Conservation (phyloP, 2,113 vertebrate genomes). For the Ictalurus furcatus region DNA sequence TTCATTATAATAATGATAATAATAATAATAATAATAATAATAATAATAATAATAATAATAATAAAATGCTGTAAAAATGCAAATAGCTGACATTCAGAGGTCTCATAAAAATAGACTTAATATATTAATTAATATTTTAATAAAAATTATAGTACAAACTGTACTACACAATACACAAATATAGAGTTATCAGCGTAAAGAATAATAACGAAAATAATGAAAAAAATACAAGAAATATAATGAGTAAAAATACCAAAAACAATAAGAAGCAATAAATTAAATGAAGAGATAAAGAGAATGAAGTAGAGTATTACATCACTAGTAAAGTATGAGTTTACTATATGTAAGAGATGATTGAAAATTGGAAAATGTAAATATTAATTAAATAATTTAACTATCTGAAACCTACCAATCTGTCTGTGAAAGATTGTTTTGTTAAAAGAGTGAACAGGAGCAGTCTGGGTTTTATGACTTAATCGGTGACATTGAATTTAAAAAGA, state of each 20-base stretch:
- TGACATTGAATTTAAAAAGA: not conserved
- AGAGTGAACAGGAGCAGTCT: not conserved
- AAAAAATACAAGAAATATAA: not conserved
- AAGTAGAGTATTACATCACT: no score
- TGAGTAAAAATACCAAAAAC: not conserved
- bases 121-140: not conserved
- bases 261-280: not conserved
- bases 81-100: not conserved
- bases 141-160: not conserved
- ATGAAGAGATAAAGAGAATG: not conserved
- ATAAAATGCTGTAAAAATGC: not conserved
- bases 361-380: not conserved
- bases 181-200: not conserved
- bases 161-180: not conserved
- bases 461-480: not conserved
- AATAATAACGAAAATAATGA: not conserved
- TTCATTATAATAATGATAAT: not conserved
- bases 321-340: not conserved
- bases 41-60: not conserved
- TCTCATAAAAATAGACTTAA: not conserved
- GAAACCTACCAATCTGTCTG: not conserved
- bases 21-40: not conserved
- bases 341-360: not conserved
- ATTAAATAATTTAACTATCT: not conserved
- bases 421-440: not conserved